Conservation (phyloP, 2,888 invertebrate genomes). For the Germaria angustata region DNA sequence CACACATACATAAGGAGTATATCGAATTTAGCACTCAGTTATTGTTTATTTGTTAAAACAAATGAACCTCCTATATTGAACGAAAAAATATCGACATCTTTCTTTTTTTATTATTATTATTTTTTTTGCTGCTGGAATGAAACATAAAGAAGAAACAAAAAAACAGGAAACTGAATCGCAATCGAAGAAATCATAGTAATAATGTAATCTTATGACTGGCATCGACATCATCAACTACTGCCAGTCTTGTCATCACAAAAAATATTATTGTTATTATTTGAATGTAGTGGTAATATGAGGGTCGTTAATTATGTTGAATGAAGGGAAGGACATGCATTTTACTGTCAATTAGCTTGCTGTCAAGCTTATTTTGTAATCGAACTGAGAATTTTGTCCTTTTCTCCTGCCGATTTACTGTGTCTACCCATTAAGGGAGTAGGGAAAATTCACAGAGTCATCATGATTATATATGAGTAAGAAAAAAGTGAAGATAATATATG, state of each 20-base stretch:
- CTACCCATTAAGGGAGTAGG: too few species aligned
- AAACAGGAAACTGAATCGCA: neutral
- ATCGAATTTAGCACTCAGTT: neutral
- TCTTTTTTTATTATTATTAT: neutral
- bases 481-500: too few species aligned
- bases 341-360: neutral
- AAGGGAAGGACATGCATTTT: neutral
- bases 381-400: too few species aligned
- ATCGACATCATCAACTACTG: conserved; percentile 54
- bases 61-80: neutral
- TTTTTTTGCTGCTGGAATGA: too few species aligned
- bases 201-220: conserved; percentile 60
- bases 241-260: conserved; percentile 16
- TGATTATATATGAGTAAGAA: too few species aligned
- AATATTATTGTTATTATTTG: neutral
- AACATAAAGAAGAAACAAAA: neutral
- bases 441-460: too few species aligned
- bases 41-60: neutral
- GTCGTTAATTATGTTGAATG: neutral
- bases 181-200: conserved; percentile 20
- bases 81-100: conserved; percentile 19
- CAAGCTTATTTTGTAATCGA: too few species aligned
- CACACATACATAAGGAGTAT: neutral
- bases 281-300: neutral
- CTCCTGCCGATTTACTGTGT: too few species aligned